Evolutionary conservation across 2,113 vertebrate genomes (phyloP).

Genomic region (Stigmatopora argus): DNA sequence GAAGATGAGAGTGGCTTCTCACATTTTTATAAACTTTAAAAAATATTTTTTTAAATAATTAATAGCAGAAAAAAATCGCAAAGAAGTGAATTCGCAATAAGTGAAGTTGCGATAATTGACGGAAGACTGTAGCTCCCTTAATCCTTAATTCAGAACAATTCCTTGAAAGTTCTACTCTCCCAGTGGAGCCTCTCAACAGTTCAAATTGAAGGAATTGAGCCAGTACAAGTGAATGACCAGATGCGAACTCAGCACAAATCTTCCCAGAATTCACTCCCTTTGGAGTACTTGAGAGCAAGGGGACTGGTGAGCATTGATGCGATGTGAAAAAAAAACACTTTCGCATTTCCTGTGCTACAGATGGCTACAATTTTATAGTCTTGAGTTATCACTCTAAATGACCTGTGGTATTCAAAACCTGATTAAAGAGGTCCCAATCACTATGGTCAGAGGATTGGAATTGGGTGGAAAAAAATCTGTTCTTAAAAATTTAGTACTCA

Average conservation of each 20-base stretch:
- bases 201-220: neutral
- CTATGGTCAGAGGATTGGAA: too few relatives aligned
- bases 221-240: neutral
- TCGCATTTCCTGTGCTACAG: slow-evolving; percentile 15
- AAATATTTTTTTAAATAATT: too few relatives aligned
- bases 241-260: slow-evolving; percentile 2
- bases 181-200: neutral
- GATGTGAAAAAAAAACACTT: neutral
- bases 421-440: too few relatives aligned
- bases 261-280: neutral
- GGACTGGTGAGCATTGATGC: neutral
- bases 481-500: too few relatives aligned
- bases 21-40: too few relatives aligned
- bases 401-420: too few relatives aligned
- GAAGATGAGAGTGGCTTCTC: too few relatives aligned
- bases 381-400: too few relatives aligned
- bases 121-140: neutral
- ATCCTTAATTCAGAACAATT: neutral
- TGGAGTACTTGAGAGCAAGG: slow-evolving; percentile 1
- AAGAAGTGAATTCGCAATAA: too few relatives aligned
- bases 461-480: too few relatives aligned
- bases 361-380: neutral
- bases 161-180: neutral
- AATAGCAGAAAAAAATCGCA: too few relatives aligned
- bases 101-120: too few relatives aligned